Evolutionary conservation across 2,888 invertebrate genomes (phyloP), one percentile per base, ranked within the genome.

Genomic region (Antitype chi): DNA sequence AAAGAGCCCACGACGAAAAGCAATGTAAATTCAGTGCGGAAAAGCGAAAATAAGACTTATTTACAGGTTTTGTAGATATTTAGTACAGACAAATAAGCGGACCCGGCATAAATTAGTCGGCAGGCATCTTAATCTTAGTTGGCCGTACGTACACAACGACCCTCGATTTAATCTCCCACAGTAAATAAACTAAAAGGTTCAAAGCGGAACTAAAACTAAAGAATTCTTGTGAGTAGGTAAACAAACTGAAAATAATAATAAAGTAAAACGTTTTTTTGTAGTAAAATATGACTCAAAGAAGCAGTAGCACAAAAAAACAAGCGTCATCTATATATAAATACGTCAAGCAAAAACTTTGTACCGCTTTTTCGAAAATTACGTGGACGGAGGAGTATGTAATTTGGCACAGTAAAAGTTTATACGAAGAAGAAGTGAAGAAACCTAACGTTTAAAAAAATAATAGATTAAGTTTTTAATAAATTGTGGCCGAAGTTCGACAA

Each of bases 61-160:
- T 23, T 17, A 62, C 17, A n/a, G 25, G 17, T 52, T 43, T 23
- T 70, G 38, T 28, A 11, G 28, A 47, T 25, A 55, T 25, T 57
- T 49, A 38, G 2, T 43, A n/a, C 28, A 28, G 25, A 38, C 7
- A 64, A 17, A 75, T 5, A 62, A 15, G 13, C 0, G 11, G 17
- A 11, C 28, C 17, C 9, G 13, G 5, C 2, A n/a, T 60, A 52
- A 52, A 59, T 59, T 60, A 23, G 52, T 9, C 52, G 1, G 8
- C 23, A 28, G 15, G 15, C 38, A 59, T 75, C 76, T 23, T 53
- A 57, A 60, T 60, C 32, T n/a, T 28, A 8, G 60, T 60, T 67
- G 59, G 52, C n/a, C 20, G 11, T 47, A 47, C 11, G 43, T 17
- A n/a, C 13, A 11, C 7, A 76, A 43, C n/a, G 20, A 38, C n/a